Percentiles rank a stretch among this genome's conserved stretches.
Conservation (phyloP, 2,113 vertebrate genomes). For the Cettia cetti region DNA sequence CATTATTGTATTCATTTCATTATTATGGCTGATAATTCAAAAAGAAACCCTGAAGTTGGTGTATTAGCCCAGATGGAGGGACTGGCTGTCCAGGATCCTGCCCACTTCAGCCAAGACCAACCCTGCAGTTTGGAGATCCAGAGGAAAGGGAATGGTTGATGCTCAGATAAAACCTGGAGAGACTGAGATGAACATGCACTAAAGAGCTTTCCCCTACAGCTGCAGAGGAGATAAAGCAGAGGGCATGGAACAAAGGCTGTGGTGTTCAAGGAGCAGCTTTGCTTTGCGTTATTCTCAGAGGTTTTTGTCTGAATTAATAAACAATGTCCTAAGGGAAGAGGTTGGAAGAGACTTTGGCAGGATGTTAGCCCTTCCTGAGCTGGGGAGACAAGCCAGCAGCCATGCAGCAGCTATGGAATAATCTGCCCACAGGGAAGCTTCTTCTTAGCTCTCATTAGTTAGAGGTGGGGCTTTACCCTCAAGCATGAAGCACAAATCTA, state of each 20-base stretch:
- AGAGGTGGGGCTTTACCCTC: slow-evolving; percentile 31
- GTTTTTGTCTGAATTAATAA: slow-evolving; percentile 58
- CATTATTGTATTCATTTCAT: not conserved
- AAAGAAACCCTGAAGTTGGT: not conserved
- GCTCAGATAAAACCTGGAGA: not conserved
- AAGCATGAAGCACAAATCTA: slow-evolving; percentile 25
- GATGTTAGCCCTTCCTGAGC: slow-evolving; percentile 7
- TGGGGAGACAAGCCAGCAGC: slow-evolving; percentile 30
- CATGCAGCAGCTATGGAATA: not conserved
- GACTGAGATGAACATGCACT: not conserved
- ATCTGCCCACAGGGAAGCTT: slow-evolving; percentile 36
- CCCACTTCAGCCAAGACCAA: not conserved
- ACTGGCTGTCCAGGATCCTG: not conserved
- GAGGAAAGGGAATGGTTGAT: not conserved
- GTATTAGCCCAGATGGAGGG: not conserved
- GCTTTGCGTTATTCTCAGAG: not conserved
- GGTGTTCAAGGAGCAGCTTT: slow-evolving; percentile 13
- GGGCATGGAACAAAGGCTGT: not conserved
- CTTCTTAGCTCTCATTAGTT: slow-evolving; percentile 42
- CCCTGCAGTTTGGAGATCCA: not conserved
- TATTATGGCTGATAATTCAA: not conserved
- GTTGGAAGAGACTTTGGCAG: slow-evolving; percentile 32
- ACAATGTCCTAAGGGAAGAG: not conserved
- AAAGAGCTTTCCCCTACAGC: not conserved
- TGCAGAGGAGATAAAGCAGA: not conserved